Base-by-base conservation (phyloP, 2,113 vertebrate genomes). In the Barbus barbus region DNA sequence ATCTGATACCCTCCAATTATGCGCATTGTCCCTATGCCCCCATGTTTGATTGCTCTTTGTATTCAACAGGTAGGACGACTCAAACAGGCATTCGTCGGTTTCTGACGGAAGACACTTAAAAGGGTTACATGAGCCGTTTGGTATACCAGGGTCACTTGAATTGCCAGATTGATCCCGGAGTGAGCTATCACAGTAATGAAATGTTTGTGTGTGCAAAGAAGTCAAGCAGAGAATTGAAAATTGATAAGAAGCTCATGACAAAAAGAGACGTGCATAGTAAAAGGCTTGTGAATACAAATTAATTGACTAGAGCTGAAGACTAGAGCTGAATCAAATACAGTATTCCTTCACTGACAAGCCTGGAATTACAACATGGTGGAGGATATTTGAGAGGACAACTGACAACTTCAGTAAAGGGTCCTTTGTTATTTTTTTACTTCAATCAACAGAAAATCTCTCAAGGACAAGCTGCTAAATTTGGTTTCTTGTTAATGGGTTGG, bases 221-320 rank as follows among this genome's bases (percentile, higher is more conserved):
- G 84, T 81, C 88, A 85, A 84, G 87, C 88, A 82, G 86, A 78
- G 88, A 87, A 87, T 73, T 89, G 86, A 83, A 89, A 86, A 84
- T 86, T 79, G 86, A 85, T 67, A 63, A 74, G 63, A 79, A 84
- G 77, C 77, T 82, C 74, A 84, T 82, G 78, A 85, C 83, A 83
- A 81, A 73, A 81, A 81, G 28, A 81, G 53, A 79, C 38, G 60
- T 82, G 82, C 84, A 84, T 84, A 18, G 69, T 85, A 74, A 84
- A 87, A 82, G 73, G 71, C n/a, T 84, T 78, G 86, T 82, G 78
- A 86, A 85, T 87, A 86, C 60, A 82, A 78, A 87, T 85, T 18
- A 83, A 75, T 61, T 79, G 83, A 78, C 72, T 33, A 77, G 78
- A 81, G 56, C 24, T 58, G 20, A 81, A 73, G 83, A 78, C 72